These are phyloP conservation scores for Capromys pilorides DNA, from an alignment of 2,797 vertebrate species.

Conservation along the genomic window DNA sequence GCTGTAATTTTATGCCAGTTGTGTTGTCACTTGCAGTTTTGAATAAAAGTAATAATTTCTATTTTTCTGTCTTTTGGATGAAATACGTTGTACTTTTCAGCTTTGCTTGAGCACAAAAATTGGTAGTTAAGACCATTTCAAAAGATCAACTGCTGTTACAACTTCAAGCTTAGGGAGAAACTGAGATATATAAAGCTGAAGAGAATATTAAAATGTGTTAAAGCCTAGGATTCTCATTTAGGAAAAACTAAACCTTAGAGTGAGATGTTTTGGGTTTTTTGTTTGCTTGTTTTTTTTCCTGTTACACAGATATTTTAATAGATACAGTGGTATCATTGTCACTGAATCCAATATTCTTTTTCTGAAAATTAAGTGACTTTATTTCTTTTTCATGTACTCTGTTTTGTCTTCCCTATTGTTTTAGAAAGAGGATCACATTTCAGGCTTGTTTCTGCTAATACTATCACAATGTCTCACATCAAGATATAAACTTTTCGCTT, in stretches of 20 bases:
- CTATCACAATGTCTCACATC: conserved; percentile 33
- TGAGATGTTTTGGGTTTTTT: not conserved
- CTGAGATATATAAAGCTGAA: conserved; percentile 5
- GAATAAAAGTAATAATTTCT: not conserved
- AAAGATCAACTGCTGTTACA: not conserved
- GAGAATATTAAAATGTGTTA: not conserved
- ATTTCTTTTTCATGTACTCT: conserved; percentile 59
- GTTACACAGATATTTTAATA: conserved; percentile 35
- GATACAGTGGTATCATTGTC: not conserved
- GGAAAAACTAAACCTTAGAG: not conserved
- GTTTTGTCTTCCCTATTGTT: not conserved
- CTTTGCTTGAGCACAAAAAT: not conserved
- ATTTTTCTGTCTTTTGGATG: not conserved
- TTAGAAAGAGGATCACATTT: conserved; percentile 53
- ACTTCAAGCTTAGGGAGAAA: conserved; percentile 31
- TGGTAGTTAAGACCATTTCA: conserved; percentile 44
- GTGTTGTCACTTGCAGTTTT: not conserved
- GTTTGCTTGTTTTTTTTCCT: not conserved
- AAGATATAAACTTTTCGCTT: not conserved
- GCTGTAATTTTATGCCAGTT: not conserved
- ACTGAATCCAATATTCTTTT: conserved; percentile 5
- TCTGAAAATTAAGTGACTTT: conserved; percentile 47
- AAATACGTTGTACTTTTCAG: conserved; percentile 33
- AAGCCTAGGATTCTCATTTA: conserved; percentile 5
- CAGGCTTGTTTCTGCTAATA: conserved; percentile 14